Base-by-base conservation (phyloP, 2,797 vertebrate genomes). In the Anguilla obscura region DNA sequence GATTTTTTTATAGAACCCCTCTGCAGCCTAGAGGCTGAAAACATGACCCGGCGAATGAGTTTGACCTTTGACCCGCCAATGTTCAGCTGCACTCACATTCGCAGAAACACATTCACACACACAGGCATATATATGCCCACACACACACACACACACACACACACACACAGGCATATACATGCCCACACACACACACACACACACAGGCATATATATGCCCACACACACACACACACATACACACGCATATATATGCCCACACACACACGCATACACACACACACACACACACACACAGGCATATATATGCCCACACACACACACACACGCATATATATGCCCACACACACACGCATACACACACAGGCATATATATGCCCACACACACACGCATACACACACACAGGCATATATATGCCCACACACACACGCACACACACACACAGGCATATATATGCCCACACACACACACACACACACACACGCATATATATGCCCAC, bases 261-360 rank as follows among this genome's bases (percentile, higher is more conserved):
- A 60, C 58, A 60, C 63, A 7, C 63, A 27, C 63, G 14, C 58
- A 60, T 69, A 9, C 71, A 30, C 60, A 63, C 60, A 63, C 60
- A 21, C 60, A 63, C 60, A 63, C 63, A 7, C 63, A 27, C 63
- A 27, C 63, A 66, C 14, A 16, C 58, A 60, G 12, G 14, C 58
- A 60, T 69, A 9, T 27, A 69, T 27, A 12, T 60, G 2, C n/a
- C 21, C 71, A 30, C 60, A 63, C 60, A 63, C 71, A 30, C 60
- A 63, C 60, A 63, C 60, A 63, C 60, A 63, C 84, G 7, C 54
- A 60, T 33, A 45, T 9, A 45, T 10, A 83, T 36, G 48, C 79
- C 48, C 79, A 40, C 79, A 45, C 48, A 52, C 82, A 54, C 30
- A 48, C 40, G 21, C 40, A 83, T 21, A 83, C 83, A 84, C 83